Evolutionary conservation across 2,797 vertebrate genomes (phyloP).

Genomic region (Galago senegalensis): DNA sequence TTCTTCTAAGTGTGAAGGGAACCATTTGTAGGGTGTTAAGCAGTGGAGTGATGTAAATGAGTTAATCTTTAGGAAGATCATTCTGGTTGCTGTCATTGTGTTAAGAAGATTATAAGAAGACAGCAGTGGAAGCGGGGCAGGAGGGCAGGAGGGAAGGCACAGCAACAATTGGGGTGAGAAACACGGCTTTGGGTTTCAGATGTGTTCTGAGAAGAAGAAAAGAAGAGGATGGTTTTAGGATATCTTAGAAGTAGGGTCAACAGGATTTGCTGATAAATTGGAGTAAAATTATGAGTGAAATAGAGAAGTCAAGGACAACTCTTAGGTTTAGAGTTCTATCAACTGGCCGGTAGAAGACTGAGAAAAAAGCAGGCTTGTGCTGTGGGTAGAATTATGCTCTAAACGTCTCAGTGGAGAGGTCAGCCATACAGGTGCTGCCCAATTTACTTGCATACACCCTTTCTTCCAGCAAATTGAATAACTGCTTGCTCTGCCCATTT

Average conservation of each 20-base stretch:
- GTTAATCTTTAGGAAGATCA: background rate
- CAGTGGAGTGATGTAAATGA: background rate
- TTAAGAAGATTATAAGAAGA: background rate
- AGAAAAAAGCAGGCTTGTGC: background rate
- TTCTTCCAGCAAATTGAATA: background rate
- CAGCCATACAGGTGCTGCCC: background rate
- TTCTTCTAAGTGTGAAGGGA: background rate
- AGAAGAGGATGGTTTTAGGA: background rate
- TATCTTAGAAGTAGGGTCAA: background rate
- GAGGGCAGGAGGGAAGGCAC: background rate
- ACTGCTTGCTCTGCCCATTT: background rate
- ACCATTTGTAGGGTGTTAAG: background rate
- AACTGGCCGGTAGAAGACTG: background rate
- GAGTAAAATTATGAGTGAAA: background rate
- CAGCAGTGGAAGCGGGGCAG: background rate
- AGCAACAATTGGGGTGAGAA: background rate
- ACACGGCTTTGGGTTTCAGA: background rate
- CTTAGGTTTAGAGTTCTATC: background rate
- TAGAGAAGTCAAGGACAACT: background rate
- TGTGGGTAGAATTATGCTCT: background rate
- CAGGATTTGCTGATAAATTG: background rate
- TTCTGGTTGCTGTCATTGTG: background rate
- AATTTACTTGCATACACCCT: background rate
- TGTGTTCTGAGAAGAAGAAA: background rate
- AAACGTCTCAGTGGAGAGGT: background rate